Evolutionary conservation across 2,113 vertebrate species (phyloP).

Genomic region (Nibea albiflora): DNA sequence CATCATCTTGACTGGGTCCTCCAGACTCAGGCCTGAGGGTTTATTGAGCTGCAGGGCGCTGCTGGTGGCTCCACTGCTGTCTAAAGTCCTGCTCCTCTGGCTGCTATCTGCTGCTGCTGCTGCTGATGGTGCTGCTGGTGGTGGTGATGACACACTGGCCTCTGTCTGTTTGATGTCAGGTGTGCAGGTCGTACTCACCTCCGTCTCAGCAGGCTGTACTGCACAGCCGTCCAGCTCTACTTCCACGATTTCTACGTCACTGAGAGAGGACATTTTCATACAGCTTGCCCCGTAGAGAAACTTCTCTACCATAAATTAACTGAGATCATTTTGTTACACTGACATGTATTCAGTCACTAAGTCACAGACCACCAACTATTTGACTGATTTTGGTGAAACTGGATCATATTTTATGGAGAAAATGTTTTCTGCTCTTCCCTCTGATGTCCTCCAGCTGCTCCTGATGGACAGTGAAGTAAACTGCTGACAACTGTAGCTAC

Average conservation of each 20-base stretch:
- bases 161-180: conserved; percentile 13
- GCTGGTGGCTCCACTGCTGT: conserved; percentile 70
- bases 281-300: conserved; percentile 5
- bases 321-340: no score
- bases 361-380: no score
- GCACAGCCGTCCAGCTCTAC: conserved; percentile 86
- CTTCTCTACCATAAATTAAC: no score
- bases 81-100: conserved; percentile 29
- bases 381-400: no score
- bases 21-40: conserved; percentile 84
- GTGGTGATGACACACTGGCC: background rate
- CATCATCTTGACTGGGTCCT: conserved; percentile 97
- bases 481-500: no score
- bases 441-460: no score
- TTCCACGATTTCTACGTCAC: conserved; percentile 92
- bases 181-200: conserved; percentile 64
- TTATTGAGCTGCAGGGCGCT: conserved; percentile 89
- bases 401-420: no score
- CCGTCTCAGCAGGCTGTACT: conserved; percentile 80
- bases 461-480: no score
- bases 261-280: conserved; percentile 63
- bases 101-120: background rate
- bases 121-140: background rate
- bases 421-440: no score
- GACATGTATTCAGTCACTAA: no score